Conservation (phyloP, 2,113 vertebrate species). For the Phodopus roborovskii region DNA sequence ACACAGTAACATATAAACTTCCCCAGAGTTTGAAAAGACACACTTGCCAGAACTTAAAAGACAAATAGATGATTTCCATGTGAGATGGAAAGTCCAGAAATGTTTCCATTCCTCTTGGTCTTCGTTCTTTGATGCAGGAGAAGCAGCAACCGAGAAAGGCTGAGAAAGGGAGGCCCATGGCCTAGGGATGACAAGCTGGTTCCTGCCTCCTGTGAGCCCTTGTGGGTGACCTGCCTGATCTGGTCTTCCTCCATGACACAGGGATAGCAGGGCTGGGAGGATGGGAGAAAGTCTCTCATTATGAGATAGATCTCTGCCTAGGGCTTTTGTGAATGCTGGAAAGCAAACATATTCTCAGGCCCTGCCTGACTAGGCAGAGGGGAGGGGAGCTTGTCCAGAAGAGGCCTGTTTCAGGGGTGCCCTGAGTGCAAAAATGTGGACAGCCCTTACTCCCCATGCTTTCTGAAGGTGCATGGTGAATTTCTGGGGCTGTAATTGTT, state of each 20-base stretch:
- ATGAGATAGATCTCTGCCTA: background rate
- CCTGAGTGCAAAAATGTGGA: background rate
- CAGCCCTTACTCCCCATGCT: background rate
- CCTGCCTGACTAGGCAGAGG: background rate
- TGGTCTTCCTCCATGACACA: background rate
- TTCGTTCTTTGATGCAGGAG: background rate
- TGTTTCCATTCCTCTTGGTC: accelerated
- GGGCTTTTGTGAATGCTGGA: background rate
- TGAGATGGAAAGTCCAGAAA: background rate
- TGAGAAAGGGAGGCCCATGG: accelerated
- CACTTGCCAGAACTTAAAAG: background rate
- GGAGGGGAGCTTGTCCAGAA: background rate
- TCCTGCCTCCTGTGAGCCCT: no score
- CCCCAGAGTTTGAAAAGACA: background rate
- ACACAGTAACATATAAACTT: background rate
- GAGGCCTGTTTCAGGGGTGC: background rate
- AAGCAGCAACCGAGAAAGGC: accelerated
- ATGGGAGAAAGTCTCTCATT: accelerated
- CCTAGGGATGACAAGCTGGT: background rate
- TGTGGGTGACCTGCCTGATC: background rate
- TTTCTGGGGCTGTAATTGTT: background rate
- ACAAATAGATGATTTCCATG: background rate
- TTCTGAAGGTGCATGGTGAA: background rate
- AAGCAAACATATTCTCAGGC: accelerated
- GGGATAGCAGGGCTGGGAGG: background rate